phyloP scores from a whole-genome alignment of 2,113 vertebrate genomes.

The Sporophila hypoxantha region DNA sequence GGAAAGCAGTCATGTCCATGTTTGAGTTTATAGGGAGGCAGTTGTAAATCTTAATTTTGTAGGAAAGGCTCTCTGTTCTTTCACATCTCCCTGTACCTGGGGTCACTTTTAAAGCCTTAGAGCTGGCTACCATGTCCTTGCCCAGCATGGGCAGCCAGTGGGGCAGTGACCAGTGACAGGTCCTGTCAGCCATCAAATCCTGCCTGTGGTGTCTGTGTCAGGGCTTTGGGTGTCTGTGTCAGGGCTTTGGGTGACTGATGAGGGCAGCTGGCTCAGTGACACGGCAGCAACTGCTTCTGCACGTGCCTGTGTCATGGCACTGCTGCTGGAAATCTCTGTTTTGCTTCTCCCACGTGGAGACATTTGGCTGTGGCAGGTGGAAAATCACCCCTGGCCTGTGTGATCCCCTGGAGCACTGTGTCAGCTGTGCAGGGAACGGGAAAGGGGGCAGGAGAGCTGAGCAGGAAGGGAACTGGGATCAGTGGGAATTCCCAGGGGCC shows the following conservation, averaged over 20 bases:
- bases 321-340: neutral
- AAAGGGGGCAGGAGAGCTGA: neutral
- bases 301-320: neutral
- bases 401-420: neutral
- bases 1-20: neutral
- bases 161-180: no score
- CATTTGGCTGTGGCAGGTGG: neutral
- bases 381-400: neutral
- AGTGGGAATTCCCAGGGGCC: neutral
- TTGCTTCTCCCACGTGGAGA: fast-evolving
- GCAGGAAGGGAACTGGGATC: neutral
- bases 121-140: neutral
- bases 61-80: neutral
- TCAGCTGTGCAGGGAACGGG: neutral
- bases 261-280: neutral
- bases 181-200: fast-evolving
- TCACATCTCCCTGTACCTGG: neutral
- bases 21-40: neutral
- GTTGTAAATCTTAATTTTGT: neutral
- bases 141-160: neutral
- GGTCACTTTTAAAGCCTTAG: neutral
- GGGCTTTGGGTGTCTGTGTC: no score
- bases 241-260: neutral
- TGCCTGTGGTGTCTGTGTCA: neutral
- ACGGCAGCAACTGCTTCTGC: neutral